Percentiles rank a stretch among this genome's conserved stretches.
Evolutionary conservation across 2,888 invertebrate species (phyloP).

Genomic region (Lycaena phlaeas): DNA sequence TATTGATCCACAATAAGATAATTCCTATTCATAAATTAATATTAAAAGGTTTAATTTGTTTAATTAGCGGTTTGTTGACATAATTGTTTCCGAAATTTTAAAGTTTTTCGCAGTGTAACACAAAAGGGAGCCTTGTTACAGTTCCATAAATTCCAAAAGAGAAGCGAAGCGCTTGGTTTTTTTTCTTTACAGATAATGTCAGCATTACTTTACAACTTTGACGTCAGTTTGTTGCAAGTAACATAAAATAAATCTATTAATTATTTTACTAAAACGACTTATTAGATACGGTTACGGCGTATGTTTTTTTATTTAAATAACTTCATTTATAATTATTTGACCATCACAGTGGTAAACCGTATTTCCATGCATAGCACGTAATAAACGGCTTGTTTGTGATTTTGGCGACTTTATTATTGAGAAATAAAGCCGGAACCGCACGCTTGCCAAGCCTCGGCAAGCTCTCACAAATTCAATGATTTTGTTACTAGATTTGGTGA

Average conservation of each 20-base stretch:
- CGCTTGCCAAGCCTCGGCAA: too few relatives aligned
- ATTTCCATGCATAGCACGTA: too few relatives aligned
- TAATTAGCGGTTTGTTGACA: constrained; percentile 59
- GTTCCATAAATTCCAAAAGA: constrained; percentile 73
- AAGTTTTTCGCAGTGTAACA: constrained; percentile 49
- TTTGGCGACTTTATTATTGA: too few relatives aligned
- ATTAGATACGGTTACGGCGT: too few relatives aligned
- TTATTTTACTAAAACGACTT: too few relatives aligned
- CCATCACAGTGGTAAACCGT: too few relatives aligned
- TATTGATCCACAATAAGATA: constrained; percentile 54
- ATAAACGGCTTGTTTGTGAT: too few relatives aligned
- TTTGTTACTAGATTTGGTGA: too few relatives aligned
- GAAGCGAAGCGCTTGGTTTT: constrained; percentile 69
- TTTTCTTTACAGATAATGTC: constrained; percentile 62
- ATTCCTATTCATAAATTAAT: constrained; percentile 29
- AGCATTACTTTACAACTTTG: constrained; percentile 52
- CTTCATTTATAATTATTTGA: too few relatives aligned
- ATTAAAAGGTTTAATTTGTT: constrained; percentile 29
- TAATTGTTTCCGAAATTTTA: constrained; percentile 46
- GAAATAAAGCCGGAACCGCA: too few relatives aligned
- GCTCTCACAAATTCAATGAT: too few relatives aligned
- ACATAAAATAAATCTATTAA: constrained; percentile 9
- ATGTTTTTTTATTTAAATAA: too few relatives aligned
- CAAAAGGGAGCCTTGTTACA: constrained; percentile 72
- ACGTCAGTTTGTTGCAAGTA: constrained; percentile 39